Evolutionary conservation across 2,797 vertebrate genomes (phyloP).

Genomic region (Anguilla obscura): DNA sequence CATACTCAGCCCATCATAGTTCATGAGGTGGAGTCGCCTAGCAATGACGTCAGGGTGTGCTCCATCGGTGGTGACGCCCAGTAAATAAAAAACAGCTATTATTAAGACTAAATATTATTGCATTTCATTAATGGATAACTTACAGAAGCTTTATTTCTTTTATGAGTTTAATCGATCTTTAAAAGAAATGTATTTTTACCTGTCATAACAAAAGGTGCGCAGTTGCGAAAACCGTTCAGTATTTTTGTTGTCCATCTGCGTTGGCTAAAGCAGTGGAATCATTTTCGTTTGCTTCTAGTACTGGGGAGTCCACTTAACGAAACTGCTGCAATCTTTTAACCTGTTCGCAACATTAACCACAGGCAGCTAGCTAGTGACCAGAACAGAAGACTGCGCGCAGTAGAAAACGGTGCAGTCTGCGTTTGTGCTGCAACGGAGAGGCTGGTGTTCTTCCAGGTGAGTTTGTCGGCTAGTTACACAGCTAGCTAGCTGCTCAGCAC

Average conservation of each 20-base stretch:
- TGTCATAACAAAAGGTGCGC: conserved; percentile 38
- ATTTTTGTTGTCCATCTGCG: conserved; percentile 63
- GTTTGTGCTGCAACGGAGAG: conserved; percentile 17
- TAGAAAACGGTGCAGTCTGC: conserved; percentile 27
- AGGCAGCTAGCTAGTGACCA: conserved; percentile 41
- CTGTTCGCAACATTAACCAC: conserved; percentile 46
- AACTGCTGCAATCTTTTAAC: conserved; percentile 47
- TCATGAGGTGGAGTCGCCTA: conserved; percentile 63
- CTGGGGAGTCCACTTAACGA: conserved; percentile 56
- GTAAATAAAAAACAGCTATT: conserved; percentile 73
- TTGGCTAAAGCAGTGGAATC: conserved; percentile 58
- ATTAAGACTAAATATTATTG: conserved; percentile 63
- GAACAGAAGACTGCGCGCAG: conserved; percentile 30
- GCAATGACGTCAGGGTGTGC: conserved; percentile 77
- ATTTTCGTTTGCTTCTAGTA: conserved; percentile 47
- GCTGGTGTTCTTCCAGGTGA: conserved; percentile 45
- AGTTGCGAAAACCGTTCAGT: conserved; percentile 50
- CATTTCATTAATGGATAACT: conserved; percentile 25
- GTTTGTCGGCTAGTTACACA: conserved; percentile 24
- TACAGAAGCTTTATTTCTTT: not conserved
- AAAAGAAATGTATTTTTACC: conserved; percentile 41
- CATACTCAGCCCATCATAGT: conserved; percentile 28
- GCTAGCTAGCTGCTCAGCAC: not conserved
- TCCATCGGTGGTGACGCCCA: conserved; percentile 75
- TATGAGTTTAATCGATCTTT: conserved; percentile 10